Evolutionary conservation across 2,797 vertebrate species (phyloP).

Genomic region (Vultur gryphus): DNA sequence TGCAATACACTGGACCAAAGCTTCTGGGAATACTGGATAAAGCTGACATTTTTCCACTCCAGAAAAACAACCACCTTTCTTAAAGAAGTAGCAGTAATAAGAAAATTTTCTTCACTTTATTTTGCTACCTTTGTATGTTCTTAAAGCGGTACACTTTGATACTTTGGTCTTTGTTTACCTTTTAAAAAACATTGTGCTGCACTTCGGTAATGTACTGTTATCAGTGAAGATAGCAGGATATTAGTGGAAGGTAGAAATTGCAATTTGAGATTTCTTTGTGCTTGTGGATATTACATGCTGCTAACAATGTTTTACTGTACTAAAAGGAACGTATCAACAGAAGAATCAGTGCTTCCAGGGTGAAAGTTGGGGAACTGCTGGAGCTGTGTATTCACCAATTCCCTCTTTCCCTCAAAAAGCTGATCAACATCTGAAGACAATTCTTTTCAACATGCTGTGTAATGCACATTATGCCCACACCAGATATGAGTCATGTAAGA

Average conservation of each 20-base stretch:
- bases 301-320: neutral
- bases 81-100: neutral
- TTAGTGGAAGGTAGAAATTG: neutral
- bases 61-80: neutral
- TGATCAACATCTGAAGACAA: neutral
- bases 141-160: neutral
- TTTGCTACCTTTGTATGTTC: neutral
- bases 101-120: neutral
- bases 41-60: conserved; percentile 19
- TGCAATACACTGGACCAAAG: neutral
- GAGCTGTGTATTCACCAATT: neutral
- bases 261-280: neutral
- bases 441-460: neutral
- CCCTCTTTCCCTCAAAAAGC: neutral
- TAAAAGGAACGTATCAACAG: neutral
- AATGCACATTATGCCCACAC: neutral
- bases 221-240: neutral
- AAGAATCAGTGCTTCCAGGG: neutral
- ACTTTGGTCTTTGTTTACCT: neutral
- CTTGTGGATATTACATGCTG: neutral
- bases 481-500: neutral
- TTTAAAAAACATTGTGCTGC: neutral
- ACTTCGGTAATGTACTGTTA: neutral
- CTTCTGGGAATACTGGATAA: conserved; percentile 20
- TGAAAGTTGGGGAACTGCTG: neutral